Evolutionary conservation across 2,888 invertebrate species (phyloP), one percentile per base, ranked within the genome.

Genomic region (Hydrotaea diabolus): DNA sequence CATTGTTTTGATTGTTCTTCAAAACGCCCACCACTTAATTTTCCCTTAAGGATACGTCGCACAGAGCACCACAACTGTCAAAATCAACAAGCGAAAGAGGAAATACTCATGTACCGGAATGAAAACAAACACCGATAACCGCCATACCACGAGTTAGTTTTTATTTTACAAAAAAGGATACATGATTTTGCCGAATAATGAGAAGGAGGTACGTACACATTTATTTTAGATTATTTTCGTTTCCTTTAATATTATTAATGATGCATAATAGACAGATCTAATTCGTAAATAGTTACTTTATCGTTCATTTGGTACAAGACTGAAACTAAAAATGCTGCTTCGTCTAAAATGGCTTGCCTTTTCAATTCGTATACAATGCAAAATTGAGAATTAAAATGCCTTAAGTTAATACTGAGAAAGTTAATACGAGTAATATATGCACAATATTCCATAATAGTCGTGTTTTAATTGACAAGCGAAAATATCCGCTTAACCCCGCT

Each of bases 11-110:
- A 87, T 86, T 80, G 86, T 85, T 87, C 88, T 86, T 82, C 86
- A 87, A 73, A 82, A 88, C 86, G 87, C 88, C 88, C 85, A 82
- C 88, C 87, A 87, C 87, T 88, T 87, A 86, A 85, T 87, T 72
- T 72, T 74, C 78, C 78, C 81, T 84, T 64, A 82, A 86, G 80
- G 85, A 85, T 85, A 26, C 26, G 23, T n/a, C 49, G 49, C 1
- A 5, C 49, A 39, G 49, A 39, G n/a, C 49, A 49, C 49, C 55
- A 55, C 59, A 59, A 59, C 73, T 83, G 83, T 83, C 80, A 80
- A 83, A 59, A 77, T 74, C 80, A 83, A 83, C 80, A 19, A 75
- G 36, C 11, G 55, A 62, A 64, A 71, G 46, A 55, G 57, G 59
- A 59, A 59, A 19, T 55, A 55, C 21, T 39, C 39, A 11, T 11